Evolutionary conservation across 2,113 vertebrate genomes (phyloP), one percentile per base, ranked within the genome.

Genomic region (Archilochus colubris): DNA sequence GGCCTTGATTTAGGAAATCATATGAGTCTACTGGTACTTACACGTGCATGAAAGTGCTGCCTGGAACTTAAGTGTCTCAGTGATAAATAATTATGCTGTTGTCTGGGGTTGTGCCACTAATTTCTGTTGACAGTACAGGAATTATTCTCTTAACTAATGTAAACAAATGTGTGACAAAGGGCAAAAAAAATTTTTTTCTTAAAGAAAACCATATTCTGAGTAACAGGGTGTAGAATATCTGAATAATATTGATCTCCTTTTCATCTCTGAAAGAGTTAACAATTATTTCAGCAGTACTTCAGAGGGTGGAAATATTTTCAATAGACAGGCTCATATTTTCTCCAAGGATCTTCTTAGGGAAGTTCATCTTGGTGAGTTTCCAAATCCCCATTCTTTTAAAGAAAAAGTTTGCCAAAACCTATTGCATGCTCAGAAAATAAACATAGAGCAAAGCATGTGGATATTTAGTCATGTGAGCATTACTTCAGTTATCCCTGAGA

Each of bases 281-380:
- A 96, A 36, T 95, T 96, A 91, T 95, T 96, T 96, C 92, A 96
- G 92, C 86, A 96, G 66, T 93, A 94, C 94, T 93, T 96, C 94
- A 94, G 91, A 93, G 94, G 83, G 83, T 95, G 92, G 89, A 95
- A 94, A 95, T 94, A 94, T 94, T 96, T 96, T 95, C 86, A 95
- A 68, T 95, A 97, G 92, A 91, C 92, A 97, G 94, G 94, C 92
- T 97, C 91, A 92, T 95, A 94, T 92, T 94, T 94, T 96, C 91
- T 94, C 91, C 89, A 94, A 95, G 82, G 94, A 95, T 93, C 93
- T 91, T 95, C 69, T 95, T 95, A 91, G 94, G 82, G 70, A 95
- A 94, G 84, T 96, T 94, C 89, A 87, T 89, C 66, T 96, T 95
- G 89, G 86, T 95, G 95, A 96, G 81, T 95, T 97, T 94, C 95